Conservation (phyloP, 35 echinoderm and acorn worm species). For the Heliocidaris tuberculata region DNA sequence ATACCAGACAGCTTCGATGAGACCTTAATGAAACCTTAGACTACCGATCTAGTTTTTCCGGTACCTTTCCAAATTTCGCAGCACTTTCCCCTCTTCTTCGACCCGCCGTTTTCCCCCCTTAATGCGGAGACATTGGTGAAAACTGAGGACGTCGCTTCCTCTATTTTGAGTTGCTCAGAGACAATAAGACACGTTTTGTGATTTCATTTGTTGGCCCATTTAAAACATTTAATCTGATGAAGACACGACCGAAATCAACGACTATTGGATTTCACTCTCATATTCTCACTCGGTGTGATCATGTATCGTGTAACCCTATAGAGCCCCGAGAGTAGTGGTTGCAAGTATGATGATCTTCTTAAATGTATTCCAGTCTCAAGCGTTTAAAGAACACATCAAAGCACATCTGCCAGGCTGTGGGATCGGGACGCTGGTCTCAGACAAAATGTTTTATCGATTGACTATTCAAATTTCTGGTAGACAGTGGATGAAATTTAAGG, state of each 20-base stretch:
- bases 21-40: conserved; percentile 20
- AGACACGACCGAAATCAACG: not conserved
- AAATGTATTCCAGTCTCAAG: not conserved
- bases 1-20: not conserved
- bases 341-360: not conserved
- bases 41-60: not conserved
- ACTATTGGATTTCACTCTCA: not conserved
- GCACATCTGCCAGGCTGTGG: not conserved
- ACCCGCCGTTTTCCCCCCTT: too few species aligned
- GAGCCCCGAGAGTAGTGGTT: not conserved
- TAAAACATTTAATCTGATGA: not conserved
- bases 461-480: not conserved
- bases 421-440: not conserved
- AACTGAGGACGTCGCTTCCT: not conserved
- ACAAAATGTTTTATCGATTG: not conserved
- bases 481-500: too few species aligned
- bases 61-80: not conserved
- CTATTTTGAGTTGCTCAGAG: not conserved
- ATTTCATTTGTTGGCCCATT: not conserved
- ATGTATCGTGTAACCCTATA: not conserved
- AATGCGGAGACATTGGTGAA: not conserved
- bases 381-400: not conserved
- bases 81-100: not conserved
- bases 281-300: not conserved
- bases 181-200: conserved; percentile 35